Evolutionary conservation across 2,797 vertebrate genomes (phyloP).

Genomic region (Acanthiza pusilla): DNA sequence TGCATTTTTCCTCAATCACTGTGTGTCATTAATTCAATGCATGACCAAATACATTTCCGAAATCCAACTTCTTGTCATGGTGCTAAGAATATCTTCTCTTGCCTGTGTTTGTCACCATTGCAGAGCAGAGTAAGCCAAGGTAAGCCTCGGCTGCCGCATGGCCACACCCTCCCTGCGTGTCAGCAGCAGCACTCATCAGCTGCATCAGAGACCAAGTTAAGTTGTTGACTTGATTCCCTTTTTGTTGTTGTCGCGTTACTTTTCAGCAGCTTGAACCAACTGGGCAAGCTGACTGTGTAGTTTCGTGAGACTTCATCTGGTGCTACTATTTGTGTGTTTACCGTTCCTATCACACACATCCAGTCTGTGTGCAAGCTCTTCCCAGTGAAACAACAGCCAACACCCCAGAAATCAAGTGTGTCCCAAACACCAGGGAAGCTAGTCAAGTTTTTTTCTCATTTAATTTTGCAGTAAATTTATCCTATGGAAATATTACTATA

Average conservation of each 20-base stretch:
- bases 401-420: neutral
- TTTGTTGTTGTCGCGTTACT: neutral
- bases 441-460: neutral
- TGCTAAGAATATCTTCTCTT: neutral
- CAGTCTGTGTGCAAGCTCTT: neutral
- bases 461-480: neutral
- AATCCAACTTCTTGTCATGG: neutral
- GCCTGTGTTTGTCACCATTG: neutral
- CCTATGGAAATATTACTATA: neutral
- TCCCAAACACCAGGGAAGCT: neutral
- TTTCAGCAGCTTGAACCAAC: neutral
- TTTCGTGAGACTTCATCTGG: neutral
- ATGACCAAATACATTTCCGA: neutral
- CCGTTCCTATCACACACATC: neutral
- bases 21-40: neutral
- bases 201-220: neutral
- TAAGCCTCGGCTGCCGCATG: accelerated
- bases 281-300: neutral
- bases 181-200: neutral
- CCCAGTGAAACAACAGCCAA: neutral
- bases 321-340: neutral
- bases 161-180: accelerated
- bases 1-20: neutral
- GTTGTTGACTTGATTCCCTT: neutral
- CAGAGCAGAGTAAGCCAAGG: neutral